Conservation (phyloP, 1,140 invertebrate genomes). For the Rhynchophorus ferrugineus region DNA sequence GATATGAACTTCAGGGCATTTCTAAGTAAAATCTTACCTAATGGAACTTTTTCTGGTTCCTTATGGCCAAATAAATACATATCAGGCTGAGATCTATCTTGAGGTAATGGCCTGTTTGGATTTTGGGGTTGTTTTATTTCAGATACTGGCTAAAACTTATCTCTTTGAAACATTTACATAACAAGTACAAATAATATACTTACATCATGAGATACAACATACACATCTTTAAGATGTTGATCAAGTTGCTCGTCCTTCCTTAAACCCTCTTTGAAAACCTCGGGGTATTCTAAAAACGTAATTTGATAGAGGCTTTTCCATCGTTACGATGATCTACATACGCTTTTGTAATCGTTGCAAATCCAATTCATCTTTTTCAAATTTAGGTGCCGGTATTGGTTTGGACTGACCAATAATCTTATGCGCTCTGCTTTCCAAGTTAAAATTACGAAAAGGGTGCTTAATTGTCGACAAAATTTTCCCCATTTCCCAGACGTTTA, state of each 20-base stretch:
- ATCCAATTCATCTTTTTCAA: constrained; percentile 50
- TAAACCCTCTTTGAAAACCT: constrained; percentile 48
- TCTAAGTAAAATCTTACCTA: constrained; percentile 47
- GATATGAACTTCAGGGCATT: constrained; percentile 52
- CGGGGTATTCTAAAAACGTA: constrained; percentile 48
- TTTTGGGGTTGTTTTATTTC: constrained; percentile 16
- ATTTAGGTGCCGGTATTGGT: constrained; percentile 55
- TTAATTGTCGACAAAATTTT: constrained; percentile 43
- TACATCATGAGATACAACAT: constrained; percentile 55
- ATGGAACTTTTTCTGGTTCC: constrained; percentile 45
- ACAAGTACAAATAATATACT: constrained; percentile 12
- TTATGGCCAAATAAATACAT: constrained; percentile 49
- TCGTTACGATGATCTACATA: too few species aligned
- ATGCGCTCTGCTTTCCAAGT: constrained; percentile 63
- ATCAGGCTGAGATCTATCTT: constrained; percentile 36
- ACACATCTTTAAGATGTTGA: constrained; percentile 57
- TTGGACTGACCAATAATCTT: constrained; percentile 59
- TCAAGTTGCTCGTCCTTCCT: constrained; percentile 53
- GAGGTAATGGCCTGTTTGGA: constrained; percentile 42
- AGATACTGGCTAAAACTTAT: constrained; percentile 17
- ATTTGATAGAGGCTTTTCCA: too few species aligned
- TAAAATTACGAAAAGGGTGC: constrained; percentile 51
- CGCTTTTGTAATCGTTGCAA: constrained; percentile 53
- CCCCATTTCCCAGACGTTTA: constrained; percentile 43
- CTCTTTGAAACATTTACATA: background rate